phyloP scores from a whole-genome alignment of 2,888 invertebrate species.

The Magallana nippona region DNA sequence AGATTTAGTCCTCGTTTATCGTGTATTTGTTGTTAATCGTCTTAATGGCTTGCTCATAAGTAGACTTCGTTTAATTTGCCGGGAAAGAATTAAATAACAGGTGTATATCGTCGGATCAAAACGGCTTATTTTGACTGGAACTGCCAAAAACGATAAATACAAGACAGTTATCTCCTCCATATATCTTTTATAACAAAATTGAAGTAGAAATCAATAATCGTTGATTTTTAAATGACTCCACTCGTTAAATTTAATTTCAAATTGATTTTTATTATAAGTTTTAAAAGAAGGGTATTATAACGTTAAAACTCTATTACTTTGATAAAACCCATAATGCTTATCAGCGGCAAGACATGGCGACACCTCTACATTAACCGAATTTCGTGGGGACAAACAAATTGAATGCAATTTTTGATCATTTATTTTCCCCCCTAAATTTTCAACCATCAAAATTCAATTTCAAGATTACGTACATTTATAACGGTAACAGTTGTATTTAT shows the following conservation, averaged over 20 bases:
- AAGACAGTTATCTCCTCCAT: neutral
- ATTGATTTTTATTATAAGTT: slow-evolving; percentile 18
- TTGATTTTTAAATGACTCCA: neutral
- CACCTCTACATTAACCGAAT: slow-evolving; percentile 1
- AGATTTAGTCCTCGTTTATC: neutral
- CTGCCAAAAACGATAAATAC: neutral
- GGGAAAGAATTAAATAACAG: neutral
- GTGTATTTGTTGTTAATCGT: neutral
- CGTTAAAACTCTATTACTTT: neutral
- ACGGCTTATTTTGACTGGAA: neutral
- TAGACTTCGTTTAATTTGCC: slow-evolving; percentile 22
- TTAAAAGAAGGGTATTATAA: slow-evolving; percentile 7
- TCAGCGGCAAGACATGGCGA: neutral
- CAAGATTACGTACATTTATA: too few species aligned
- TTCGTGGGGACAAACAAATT: neutral
- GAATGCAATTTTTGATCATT: too few species aligned
- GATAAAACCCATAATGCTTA: neutral
- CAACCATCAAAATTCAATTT: too few species aligned
- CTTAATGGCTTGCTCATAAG: neutral
- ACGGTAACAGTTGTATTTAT: too few species aligned
- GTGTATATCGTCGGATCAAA: neutral
- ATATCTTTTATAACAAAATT: neutral
- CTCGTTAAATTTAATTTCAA: slow-evolving; percentile 27
- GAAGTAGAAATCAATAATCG: neutral
- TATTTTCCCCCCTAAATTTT: too few species aligned